Evolutionary conservation across 2,797 vertebrate genomes (phyloP).

Genomic region (Antrozous pallidus): DNA sequence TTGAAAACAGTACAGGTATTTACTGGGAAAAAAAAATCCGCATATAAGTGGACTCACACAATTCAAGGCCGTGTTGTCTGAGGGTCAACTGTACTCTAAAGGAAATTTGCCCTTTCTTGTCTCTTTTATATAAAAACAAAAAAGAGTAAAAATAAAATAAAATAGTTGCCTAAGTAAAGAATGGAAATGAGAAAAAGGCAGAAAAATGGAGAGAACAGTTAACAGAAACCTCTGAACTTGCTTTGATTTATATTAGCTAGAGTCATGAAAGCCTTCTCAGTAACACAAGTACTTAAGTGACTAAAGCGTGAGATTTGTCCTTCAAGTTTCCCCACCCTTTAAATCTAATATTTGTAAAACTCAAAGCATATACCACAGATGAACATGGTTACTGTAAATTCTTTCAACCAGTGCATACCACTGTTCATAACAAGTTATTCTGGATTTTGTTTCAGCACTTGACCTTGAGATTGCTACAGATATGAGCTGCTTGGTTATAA

Average conservation of each 20-base stretch:
- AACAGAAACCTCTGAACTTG: not conserved
- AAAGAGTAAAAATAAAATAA: not conserved
- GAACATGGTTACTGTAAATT: not conserved
- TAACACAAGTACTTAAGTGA: not conserved
- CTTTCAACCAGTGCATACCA: not conserved
- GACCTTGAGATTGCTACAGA: conserved; percentile 42
- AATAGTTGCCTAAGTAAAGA: not conserved
- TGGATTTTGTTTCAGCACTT: conserved; percentile 35
- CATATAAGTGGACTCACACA: not conserved
- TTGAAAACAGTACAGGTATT: not conserved
- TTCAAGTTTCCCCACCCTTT: not conserved
- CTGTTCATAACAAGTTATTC: not conserved
- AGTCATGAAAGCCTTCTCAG: not conserved
- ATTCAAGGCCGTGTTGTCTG: not conserved
- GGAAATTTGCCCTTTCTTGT: too few relatives aligned
- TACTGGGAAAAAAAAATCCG: not conserved
- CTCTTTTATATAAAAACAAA: not conserved
- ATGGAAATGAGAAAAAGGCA: not conserved
- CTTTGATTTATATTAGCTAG: conserved; percentile 1
- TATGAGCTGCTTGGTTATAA: conserved; percentile 10
- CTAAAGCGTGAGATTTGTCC: not conserved
- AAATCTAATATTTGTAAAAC: conserved; percentile 26
- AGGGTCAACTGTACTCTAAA: not conserved
- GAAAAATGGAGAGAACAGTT: not conserved
- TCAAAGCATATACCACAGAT: not conserved